Evolutionary conservation across 2,888 invertebrate species (phyloP), one percentile per base, ranked within the genome.

Genomic region (Eilema griseolum): DNA sequence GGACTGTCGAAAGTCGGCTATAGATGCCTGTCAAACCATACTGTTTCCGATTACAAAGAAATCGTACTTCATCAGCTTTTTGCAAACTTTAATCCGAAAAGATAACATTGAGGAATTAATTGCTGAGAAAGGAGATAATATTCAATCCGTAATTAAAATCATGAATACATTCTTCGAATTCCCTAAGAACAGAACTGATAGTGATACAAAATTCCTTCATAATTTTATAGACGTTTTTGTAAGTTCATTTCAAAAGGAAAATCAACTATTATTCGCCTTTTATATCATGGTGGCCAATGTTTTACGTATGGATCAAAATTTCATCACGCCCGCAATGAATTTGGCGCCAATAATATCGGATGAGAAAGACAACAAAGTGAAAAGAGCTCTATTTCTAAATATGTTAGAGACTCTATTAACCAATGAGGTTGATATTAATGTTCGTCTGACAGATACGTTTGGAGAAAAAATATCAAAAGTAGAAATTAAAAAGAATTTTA

Each of bases 61-160:
- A 73, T 77, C 92, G 2, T 92, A 88, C 67, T 95, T 89, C 70
- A 84, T 90, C 3, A 91, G 88, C 72, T 93, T 90, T 73, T 82
- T 95, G 1, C 91, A 91, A 78, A 93, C 93, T 3, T 79, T 95
- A 24, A 90, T 95, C 24, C 82, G 91, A 24, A 93, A 92, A 80
- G 92, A 93, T 31, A 93, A 90, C 75, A 86, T 94, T 33, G 88
- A 92, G 74, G 86, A 90, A 10, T 76, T 95, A 11, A 89, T 94
- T 0, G 85, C 90, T 2, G 93, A 95, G 76, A 95, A 92, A 73
- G 94, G 94, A 0, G 95, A 95, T 60, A 93, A 92, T 57, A 92
- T 95, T 67, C 93, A 93, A 77, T 91, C 93, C 0, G 93, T 95
- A 1, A 81, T 95, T 2, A 95, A 93, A 89, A 90, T 95, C 10